Base-by-base conservation (phyloP, 2,113 vertebrate genomes). In the Scalopus aquaticus region DNA sequence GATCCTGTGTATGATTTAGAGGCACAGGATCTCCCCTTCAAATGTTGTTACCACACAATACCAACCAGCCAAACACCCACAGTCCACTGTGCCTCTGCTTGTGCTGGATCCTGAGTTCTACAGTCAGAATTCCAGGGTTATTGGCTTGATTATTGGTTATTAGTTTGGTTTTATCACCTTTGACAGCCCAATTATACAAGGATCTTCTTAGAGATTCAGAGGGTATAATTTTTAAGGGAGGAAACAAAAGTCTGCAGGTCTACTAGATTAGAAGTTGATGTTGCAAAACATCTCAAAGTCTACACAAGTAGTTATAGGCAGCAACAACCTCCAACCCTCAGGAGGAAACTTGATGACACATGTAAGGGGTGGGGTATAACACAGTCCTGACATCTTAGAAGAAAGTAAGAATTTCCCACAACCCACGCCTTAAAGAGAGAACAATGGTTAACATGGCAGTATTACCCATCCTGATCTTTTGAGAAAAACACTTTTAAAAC, bases 401-500 rank as follows among this genome's bases (percentile, higher is more conserved):
- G 15, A 90, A 42, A 67, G 51, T 70, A 54, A 78, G 12, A 87
- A 80, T 56, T 69, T 6, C 42, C 62, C 5, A 30, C 62, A 95
- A 92, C 83, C 51, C 13, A 82, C 70, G 15, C 44, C 51, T n/a
- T 84, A 88, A 58, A 85, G 77, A 82, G 39, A 60, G 28, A 77
- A 58, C 2, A 72, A n/a, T 92, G 77, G 30, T 32, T 80, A 87
- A 90, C 8, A 72, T 9, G 58, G 74, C 1, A 51, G 15, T 79
- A 64, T 39, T 65, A 79, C 72, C 64, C 17, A 82, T 62, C 69
- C 56, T 62, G 64, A 44, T 72, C 42, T 17, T 69, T 39, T 79
- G 37, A 95, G 70, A 89, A 95, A 94, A 91, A 82, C 3, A 80
- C 0, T 64, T 64, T 69, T 94, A 70, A 93, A 62, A 86, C 10